Evolutionary conservation across 1,140 invertebrate genomes (phyloP), one percentile per base, ranked within the genome.

Genomic region (Anoplophora glabripennis): DNA sequence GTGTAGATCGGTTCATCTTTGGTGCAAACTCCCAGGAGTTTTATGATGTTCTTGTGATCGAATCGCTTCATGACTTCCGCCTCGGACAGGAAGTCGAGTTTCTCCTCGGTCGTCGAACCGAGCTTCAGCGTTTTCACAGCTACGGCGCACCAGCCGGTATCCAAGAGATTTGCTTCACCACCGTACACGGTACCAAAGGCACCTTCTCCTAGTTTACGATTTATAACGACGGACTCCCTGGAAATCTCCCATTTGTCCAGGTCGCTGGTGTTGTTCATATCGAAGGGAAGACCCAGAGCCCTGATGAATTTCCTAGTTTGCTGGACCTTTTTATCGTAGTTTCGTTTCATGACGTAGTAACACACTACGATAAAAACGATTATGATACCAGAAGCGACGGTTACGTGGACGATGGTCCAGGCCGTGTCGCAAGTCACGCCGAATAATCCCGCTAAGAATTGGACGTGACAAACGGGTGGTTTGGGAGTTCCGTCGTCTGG

Each of bases 41-140:
- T 86, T 0, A 97, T 86, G 33, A 98, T 89, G 72, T 98, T 96
- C 61, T 87, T 86, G 72, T 97, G 93, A 46, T 93, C 87, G 73
- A 96, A 93, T 44, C 88, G 80, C 69, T 95, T 95, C 90, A 97
- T 95, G 15, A 92, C 85, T 72, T 94, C 91, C 0, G 93, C 93
- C 74, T 96, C 94, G 51, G 89, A 89, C n/a, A 96, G 78, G 65
- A 96, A 96, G 73, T 96, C 92, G n/a, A 94, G 76, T 72, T 94
- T 93, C 70, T 94, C 89, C 66, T 95, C 92, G 7, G 86, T 85
- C 0, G 84, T 85, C 1, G 89, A 90, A 1, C 90, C 89, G 8
- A 85, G 76, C 75, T 96, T 94, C 0, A 96, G 77, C 0, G 93
- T 94, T 76, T 96, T 97, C 0, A 96, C 92, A 8, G 93, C 94